A percentile compares a stretch with the other conserved stretches of the same genome.
Conservation (phyloP, 1,140 invertebrate species). For the Lanistes nyassanus region DNA sequence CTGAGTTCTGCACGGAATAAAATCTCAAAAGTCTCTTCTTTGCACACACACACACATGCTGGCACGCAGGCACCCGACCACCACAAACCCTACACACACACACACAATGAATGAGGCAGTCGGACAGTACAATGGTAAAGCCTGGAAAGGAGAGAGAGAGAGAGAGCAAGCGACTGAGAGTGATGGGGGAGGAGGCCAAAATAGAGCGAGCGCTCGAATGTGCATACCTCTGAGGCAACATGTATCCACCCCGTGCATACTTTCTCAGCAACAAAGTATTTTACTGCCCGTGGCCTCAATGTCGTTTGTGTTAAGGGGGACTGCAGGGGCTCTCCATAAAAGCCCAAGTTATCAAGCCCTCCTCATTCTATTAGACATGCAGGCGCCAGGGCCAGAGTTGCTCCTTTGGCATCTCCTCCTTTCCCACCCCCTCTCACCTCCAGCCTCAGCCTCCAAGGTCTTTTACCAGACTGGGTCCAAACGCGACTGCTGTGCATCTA, state of each 20-base stretch:
- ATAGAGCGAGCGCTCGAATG: neutral
- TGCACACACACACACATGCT: neutral
- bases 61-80: neutral
- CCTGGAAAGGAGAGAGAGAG: neutral
- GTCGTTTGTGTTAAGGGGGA: neutral
- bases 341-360: neutral
- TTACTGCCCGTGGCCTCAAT: neutral
- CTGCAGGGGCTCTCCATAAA: neutral
- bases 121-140: neutral
- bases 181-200: neutral
- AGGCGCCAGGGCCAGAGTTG: neutral
- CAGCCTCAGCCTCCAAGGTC: neutral
- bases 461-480: neutral
- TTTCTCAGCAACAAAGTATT: neutral
- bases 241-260: too few relatives aligned
- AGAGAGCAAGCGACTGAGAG: slow-evolving; percentile 1
- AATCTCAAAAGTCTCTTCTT: too few relatives aligned
- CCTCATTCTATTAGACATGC: neutral
- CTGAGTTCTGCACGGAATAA: too few relatives aligned
- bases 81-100: slow-evolving; percentile 1
- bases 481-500: neutral
- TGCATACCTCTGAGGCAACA: neutral
- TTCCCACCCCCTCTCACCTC: neutral
- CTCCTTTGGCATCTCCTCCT: neutral
- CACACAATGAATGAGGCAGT: neutral